These are phyloP conservation scores for Orthosia gothica DNA, from an alignment of 2,888 invertebrate genomes.

Conservation along the genomic window DNA sequence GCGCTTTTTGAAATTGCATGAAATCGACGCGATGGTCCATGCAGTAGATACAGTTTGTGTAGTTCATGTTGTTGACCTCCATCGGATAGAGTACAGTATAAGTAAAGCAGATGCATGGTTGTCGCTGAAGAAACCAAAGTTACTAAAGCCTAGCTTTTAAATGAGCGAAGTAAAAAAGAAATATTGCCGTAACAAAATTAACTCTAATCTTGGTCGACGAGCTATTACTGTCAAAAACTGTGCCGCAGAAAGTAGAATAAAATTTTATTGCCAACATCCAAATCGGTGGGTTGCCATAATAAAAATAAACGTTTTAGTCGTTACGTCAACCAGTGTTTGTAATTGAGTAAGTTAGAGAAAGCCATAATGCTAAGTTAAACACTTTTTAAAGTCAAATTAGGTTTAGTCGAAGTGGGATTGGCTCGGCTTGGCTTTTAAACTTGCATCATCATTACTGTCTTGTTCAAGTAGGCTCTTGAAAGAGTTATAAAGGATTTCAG, in stretches of 20 bases:
- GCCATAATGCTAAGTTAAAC: conserved; percentile 70
- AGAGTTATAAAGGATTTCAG: conserved; percentile 43
- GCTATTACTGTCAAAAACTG: conserved; percentile 66
- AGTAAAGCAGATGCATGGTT: conserved; percentile 40
- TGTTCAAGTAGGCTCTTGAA: conserved; percentile 52
- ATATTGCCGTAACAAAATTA: conserved; percentile 51
- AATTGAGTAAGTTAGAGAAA: conserved; percentile 69
- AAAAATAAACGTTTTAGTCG: conserved; percentile 73
- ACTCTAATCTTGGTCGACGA: conserved; percentile 64
- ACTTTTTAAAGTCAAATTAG: conserved; percentile 71
- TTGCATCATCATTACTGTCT: conserved; percentile 67
- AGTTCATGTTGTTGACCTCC: conserved; percentile 30
- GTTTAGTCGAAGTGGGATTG: conserved; percentile 57
- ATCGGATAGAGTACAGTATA: conserved; percentile 15
- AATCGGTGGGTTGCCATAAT: conserved; percentile 68
- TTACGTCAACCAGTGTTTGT: conserved; percentile 69
- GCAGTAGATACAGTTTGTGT: conserved; percentile 47
- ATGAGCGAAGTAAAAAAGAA: conserved; percentile 26
- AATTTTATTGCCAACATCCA: conserved; percentile 66
- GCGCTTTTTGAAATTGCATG: conserved; percentile 68
- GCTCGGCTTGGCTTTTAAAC: conserved; percentile 65
- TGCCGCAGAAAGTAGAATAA: conserved; percentile 66
- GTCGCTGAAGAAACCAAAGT: neutral
- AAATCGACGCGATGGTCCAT: conserved; percentile 30
- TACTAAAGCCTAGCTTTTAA: neutral